A percentile compares a stretch with the other conserved stretches of the same genome.
phyloP scores from a whole-genome alignment of 2,113 vertebrate genomes.

The Myodes glareolus region DNA sequence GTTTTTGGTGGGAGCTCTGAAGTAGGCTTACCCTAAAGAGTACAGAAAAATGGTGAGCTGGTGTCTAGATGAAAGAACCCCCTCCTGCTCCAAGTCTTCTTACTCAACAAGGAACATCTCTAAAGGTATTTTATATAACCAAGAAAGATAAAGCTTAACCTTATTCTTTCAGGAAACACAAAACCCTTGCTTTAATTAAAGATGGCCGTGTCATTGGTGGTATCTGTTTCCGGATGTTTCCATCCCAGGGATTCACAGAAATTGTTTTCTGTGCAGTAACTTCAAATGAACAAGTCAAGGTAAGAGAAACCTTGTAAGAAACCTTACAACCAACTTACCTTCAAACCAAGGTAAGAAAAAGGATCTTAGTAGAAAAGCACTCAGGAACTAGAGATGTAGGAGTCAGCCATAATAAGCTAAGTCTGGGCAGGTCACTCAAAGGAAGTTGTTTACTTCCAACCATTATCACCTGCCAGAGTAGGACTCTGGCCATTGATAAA shows the following conservation, averaged over 20 bases:
- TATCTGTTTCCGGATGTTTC: conserved; percentile 99
- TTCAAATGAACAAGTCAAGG: conserved; percentile 99
- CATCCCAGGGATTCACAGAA: conserved; percentile 98
- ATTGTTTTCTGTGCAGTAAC: conserved; percentile 99
- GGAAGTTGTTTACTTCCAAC: too few relatives aligned
- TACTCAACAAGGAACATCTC: neutral
- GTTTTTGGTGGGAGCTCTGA: neutral
- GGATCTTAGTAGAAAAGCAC: neutral
- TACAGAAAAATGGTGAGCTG: neutral
- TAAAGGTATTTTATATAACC: neutral
- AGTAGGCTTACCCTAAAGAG: neutral
- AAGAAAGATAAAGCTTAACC: conserved; percentile 66
- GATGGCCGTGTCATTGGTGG: conserved; percentile 98
- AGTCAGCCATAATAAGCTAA: too few relatives aligned
- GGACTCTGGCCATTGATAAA: too few relatives aligned
- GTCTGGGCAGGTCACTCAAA: too few relatives aligned
- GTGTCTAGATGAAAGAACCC: neutral
- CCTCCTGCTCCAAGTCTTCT: neutral
- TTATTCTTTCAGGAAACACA: conserved; percentile 94
- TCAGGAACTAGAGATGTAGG: too few relatives aligned
- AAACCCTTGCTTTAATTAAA: conserved; percentile 98
- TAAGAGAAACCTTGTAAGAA: conserved; percentile 84
- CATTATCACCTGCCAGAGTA: too few relatives aligned
- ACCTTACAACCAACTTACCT: too few relatives aligned
- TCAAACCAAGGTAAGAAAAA: conserved; percentile 93